phyloP scores from a whole-genome alignment of 2,888 invertebrate genomes.

The Gibbula magus region DNA sequence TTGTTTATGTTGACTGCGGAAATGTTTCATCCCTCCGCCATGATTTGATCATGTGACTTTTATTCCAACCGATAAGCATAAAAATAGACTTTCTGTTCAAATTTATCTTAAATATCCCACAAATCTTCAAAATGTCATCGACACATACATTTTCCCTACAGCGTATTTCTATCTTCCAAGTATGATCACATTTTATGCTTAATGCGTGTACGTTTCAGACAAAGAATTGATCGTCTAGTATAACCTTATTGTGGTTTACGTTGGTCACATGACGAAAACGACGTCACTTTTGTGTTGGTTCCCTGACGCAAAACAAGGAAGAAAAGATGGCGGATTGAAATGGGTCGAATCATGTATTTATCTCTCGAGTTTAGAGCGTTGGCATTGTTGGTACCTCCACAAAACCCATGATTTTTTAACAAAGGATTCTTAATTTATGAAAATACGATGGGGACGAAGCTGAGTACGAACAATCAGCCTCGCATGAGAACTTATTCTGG shows the following conservation, averaged over 20 bases:
- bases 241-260: neutral
- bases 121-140: too few relatives aligned
- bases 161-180: too few relatives aligned
- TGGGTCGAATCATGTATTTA: slow-evolving; percentile 37
- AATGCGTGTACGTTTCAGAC: neutral
- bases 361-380: neutral
- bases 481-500: slow-evolving; percentile 68
- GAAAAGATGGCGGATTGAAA: slow-evolving; percentile 65
- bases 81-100: too few relatives aligned
- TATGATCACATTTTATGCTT: too few relatives aligned
- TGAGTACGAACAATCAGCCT: slow-evolving; percentile 64
- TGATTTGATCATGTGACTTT: neutral
- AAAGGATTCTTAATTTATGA: neutral
- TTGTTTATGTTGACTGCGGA: neutral
- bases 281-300: slow-evolving; percentile 68
- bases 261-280: slow-evolving; percentile 9
- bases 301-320: slow-evolving; percentile 68
- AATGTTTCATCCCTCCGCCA: neutral
- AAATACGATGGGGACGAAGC: slow-evolving; percentile 67
- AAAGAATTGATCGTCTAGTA: neutral
- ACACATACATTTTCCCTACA: too few relatives aligned
- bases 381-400: neutral
- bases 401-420: neutral
- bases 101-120: too few relatives aligned
- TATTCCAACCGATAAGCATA: neutral